phyloP scores from a whole-genome alignment of 2,888 invertebrate genomes.

The Eurytoma californica region DNA sequence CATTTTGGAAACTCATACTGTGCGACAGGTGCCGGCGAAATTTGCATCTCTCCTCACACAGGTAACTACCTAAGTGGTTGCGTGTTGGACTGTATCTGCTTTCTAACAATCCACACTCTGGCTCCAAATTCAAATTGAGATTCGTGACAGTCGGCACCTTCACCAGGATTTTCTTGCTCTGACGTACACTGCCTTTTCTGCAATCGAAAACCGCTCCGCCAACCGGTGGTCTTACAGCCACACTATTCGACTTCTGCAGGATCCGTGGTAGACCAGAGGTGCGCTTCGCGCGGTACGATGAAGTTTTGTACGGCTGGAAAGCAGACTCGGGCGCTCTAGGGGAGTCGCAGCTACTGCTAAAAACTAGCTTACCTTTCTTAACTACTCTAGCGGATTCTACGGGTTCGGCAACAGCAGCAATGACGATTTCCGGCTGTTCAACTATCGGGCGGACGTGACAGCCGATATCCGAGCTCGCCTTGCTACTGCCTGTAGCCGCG shows the following conservation, averaged over 20 bases:
- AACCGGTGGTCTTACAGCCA: not conserved
- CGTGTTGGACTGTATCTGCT: constrained; percentile 53
- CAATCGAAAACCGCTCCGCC: constrained; percentile 9
- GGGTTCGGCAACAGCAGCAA: not conserved
- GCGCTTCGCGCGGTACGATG: not conserved
- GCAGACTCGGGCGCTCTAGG: constrained; percentile 12
- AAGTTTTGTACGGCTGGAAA: constrained; percentile 14
- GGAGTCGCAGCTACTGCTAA: constrained; percentile 42
- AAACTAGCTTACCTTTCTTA: constrained; percentile 72
- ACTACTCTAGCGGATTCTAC: constrained; percentile 68
- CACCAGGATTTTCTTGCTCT: constrained; percentile 53
- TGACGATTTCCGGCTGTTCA: constrained; percentile 29
- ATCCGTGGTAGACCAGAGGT: no score
- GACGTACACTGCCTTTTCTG: constrained; percentile 30
- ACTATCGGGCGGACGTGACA: constrained; percentile 30
- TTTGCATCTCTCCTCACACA: constrained; percentile 59
- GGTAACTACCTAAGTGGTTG: constrained; percentile 60
- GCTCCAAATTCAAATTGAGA: constrained; percentile 32
- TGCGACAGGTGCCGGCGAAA: constrained; percentile 59
- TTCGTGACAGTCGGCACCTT: constrained; percentile 59
- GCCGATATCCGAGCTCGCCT: constrained; percentile 67
- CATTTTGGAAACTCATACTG: constrained; percentile 64
- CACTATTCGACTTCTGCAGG: constrained; percentile 28
- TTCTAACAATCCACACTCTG: constrained; percentile 56
- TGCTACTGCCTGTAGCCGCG: constrained; percentile 63